Conservation (phyloP, 2,888 invertebrate species). For the Dendrolimus houi region DNA sequence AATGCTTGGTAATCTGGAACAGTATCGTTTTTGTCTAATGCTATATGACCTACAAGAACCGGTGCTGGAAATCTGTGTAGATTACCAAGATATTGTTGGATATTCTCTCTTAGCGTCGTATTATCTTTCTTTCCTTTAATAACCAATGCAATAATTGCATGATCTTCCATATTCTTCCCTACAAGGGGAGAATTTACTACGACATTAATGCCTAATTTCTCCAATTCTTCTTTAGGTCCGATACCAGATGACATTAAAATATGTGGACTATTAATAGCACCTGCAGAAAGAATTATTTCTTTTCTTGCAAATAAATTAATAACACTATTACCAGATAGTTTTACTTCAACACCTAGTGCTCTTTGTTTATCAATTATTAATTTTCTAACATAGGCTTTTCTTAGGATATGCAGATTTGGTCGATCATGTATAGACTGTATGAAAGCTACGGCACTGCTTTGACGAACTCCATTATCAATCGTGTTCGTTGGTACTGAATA, state of each 20-base stretch:
- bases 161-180: slow-evolving; percentile 35
- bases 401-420: slow-evolving; percentile 25
- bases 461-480: slow-evolving; percentile 17
- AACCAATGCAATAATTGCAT: slow-evolving; percentile 20
- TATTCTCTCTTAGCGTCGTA: slow-evolving; percentile 15
- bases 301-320: no score
- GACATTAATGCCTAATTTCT: slow-evolving; percentile 22
- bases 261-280: slow-evolving; percentile 34
- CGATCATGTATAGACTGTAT: slow-evolving; percentile 21
- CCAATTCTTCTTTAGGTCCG: slow-evolving; percentile 31
- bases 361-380: slow-evolving; percentile 16
- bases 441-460: slow-evolving; percentile 24
- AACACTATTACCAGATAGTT: no score
- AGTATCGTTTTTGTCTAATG: slow-evolving; percentile 23
- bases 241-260: slow-evolving; percentile 42
- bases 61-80: slow-evolving; percentile 23
- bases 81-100: slow-evolving; percentile 14
- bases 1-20: slow-evolving; percentile 37
- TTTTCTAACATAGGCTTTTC: slow-evolving; percentile 22
- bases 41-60: slow-evolving; percentile 26
- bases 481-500: slow-evolving; percentile 20
- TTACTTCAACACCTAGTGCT: no score
- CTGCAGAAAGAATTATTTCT: slow-evolving; percentile 18
- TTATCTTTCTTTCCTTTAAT: slow-evolving; percentile 17
- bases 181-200: slow-evolving; percentile 28